Conservation (phyloP, 1,140 invertebrate species). For the Drepana arcuata region DNA sequence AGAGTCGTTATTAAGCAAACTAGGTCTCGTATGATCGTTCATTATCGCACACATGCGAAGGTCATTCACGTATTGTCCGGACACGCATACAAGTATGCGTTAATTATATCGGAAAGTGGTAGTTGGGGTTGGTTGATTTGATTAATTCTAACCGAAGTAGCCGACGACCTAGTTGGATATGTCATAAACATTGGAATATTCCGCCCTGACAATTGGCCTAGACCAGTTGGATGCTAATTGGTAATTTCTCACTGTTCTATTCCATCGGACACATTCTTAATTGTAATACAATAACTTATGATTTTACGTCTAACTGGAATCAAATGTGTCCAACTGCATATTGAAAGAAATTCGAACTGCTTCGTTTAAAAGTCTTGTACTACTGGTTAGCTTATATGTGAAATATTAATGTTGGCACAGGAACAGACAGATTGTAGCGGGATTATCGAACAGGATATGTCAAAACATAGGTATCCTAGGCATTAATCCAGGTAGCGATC, state of each 20-base stretch:
- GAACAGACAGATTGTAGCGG: too few species aligned
- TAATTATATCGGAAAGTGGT: constrained; percentile 71
- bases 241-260: constrained; percentile 16
- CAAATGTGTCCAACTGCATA: too few species aligned
- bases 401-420: too few species aligned
- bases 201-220: constrained; percentile 20
- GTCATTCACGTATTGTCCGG: constrained; percentile 50
- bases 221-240: constrained; percentile 21
- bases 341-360: too few species aligned
- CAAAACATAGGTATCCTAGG: too few species aligned
- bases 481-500: too few species aligned
- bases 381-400: too few species aligned
- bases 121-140: constrained; percentile 68
- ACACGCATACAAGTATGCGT: constrained; percentile 59
- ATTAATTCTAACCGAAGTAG: constrained; percentile 66
- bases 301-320: too few species aligned
- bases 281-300: too few species aligned
- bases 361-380: too few species aligned
- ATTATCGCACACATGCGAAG: constrained; percentile 60
- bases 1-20: constrained; percentile 35
- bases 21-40: constrained; percentile 65
- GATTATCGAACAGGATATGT: too few species aligned
- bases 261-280: too few species aligned
- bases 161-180: constrained; percentile 51
- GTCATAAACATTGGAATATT: constrained; percentile 55